A percentile compares a stretch with the other conserved stretches of the same genome.
These are phyloP conservation scores for Brachionus asplanchnoidis DNA, from an alignment of 1,140 invertebrate genomes.

Conservation along the genomic window DNA sequence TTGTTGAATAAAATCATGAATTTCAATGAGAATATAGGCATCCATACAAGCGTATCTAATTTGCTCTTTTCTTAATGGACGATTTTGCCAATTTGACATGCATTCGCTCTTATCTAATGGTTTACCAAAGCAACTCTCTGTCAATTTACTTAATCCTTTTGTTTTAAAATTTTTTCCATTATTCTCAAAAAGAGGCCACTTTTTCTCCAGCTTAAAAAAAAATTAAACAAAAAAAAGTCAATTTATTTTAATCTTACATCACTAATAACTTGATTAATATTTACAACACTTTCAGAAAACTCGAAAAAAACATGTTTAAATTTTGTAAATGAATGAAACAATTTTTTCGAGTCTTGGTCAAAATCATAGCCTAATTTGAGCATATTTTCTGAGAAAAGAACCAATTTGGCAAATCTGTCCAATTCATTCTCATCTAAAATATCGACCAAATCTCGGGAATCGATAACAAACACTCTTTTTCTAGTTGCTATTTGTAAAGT, in stretches of 20 bases:
- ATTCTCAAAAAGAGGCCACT: background rate
- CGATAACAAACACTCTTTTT: conserved; percentile 10
- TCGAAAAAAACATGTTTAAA: conserved; percentile 16
- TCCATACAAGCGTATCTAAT: conserved; percentile 24
- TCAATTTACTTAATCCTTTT: conserved; percentile 33
- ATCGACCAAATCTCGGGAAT: conserved; percentile 11
- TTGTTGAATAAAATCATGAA: conserved; percentile 27
- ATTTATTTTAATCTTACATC: background rate
- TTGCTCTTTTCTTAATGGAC: conserved; percentile 25
- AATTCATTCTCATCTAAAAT: background rate
- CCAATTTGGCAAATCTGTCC: background rate
- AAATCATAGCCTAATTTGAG: conserved; percentile 27
- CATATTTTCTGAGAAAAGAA: conserved; percentile 32
- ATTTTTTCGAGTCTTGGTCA: conserved; percentile 39
- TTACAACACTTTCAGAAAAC: conserved; percentile 24
- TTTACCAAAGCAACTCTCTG: conserved; percentile 7
- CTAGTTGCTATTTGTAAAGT: conserved; percentile 37
- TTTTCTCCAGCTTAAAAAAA: conserved; percentile 20
- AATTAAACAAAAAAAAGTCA: background rate
- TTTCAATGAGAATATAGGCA: conserved; percentile 18
- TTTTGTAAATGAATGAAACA: conserved; percentile 21
- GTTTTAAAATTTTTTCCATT: background rate
- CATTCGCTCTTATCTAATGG: conserved; percentile 39
- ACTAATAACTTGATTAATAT: conserved; percentile 31
- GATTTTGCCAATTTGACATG: conserved; percentile 31